Base-by-base conservation (phyloP, 2,888 invertebrate species). In the Chalcosyrphus nemorum region DNA sequence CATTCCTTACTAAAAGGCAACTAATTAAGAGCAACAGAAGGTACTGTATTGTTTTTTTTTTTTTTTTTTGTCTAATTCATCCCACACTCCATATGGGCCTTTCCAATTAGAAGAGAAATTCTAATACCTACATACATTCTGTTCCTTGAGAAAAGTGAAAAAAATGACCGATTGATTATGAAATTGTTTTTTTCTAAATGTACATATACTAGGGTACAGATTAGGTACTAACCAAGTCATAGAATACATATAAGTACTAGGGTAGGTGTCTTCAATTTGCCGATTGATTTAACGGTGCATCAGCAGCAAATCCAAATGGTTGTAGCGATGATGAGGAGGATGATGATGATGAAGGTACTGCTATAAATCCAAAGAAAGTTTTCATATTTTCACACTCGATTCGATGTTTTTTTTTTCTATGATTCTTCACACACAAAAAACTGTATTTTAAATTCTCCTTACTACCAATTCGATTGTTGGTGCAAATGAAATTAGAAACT, bases 11-110 rank as follows among this genome's bases (percentile, higher is more conserved):
- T n/a, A 52, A 11, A 66, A 57, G 71, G 24, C 24, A n/a, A n/a
- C 57, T 57, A 59, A 76, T 71, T 76, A 71, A 24, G 81, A 81
- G 76, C 81, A 76, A 81, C 81, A 76, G 71, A 71, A 76, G 52
- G 52, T 47, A 66, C 41, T 56, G 15, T 21, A 27, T 38, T 21
- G n/a, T 43, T 43, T n/a, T 52, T 15, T 41, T 56, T 50, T 47
- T 38, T 15, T 5, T 4, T 47, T 54, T 57, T 9, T 13, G 27
- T 41, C 50, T 17, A 50, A 63, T 24, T 24, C 7, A 45, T 54
- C n/a, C 2, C n/a, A 21, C 35, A 7, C 21, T 9, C 19, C 13
- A n/a, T n/a, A n/a, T n/a, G 4, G 27, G 19, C 21, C 24, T 19
- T 21, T 24, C 29, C 5, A 29, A 32, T 29, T 56, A 61, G 50